Evolutionary conservation across 2,888 invertebrate species (phyloP).

Genomic region (Scaptodrosophila latifasciaeformis): DNA sequence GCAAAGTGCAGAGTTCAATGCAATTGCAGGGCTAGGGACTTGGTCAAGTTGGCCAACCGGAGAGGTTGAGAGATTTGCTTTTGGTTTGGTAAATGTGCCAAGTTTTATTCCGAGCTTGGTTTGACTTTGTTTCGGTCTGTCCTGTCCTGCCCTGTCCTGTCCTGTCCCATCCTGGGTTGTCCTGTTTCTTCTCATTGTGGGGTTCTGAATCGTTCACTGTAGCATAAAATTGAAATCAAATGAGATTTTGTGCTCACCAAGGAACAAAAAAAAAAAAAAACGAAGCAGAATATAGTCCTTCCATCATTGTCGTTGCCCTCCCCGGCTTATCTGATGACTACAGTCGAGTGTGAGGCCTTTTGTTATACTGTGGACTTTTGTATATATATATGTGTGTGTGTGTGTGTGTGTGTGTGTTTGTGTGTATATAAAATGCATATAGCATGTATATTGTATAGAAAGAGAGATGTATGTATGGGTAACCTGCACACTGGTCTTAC

Average conservation of each 20-base stretch:
- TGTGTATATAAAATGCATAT: conserved; percentile 3
- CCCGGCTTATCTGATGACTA: too few relatives aligned
- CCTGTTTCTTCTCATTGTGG: too few relatives aligned
- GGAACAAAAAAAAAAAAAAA: too few relatives aligned
- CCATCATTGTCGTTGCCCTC: too few relatives aligned
- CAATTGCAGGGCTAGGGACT: conserved; percentile 13
- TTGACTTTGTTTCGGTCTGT: neutral
- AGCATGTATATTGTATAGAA: too few relatives aligned
- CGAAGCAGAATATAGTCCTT: too few relatives aligned
- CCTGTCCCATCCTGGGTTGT: neutral
- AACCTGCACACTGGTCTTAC: too few relatives aligned
- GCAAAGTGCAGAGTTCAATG: conserved; percentile 46
- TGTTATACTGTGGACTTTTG: conserved; percentile 19
- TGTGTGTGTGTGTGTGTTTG: neutral
- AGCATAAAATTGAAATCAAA: neutral
- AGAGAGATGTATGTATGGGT: too few relatives aligned
- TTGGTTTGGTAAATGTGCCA: too few relatives aligned
- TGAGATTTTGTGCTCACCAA: neutral
- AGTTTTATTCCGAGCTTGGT: too few relatives aligned
- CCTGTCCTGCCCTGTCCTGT: neutral
- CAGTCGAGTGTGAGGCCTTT: conserved; percentile 6
- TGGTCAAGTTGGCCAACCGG: too few relatives aligned
- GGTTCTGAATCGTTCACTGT: neutral
- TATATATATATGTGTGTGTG: neutral
- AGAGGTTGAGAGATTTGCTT: too few relatives aligned